Base-by-base conservation (phyloP, 2,113 vertebrate species). In the Cyprinodon variegatus region DNA sequence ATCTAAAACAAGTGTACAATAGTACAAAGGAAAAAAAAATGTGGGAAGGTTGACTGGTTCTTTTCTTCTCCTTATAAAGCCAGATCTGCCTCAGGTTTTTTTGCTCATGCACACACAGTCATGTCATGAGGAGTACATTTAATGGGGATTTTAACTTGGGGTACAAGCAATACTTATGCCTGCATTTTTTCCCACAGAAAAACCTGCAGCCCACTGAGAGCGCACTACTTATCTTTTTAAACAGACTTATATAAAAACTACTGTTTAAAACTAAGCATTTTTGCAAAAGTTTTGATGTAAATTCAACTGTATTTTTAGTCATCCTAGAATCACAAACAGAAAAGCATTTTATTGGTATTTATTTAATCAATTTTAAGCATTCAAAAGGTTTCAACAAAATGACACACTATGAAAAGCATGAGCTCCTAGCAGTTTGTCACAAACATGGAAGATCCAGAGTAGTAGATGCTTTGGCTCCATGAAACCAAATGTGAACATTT, bases 51-150 rank as follows among this genome's bases (percentile, higher is more conserved):
- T 67, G 62, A 72, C n/a, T 4, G 62, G 46, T 39, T 65, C 59
- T 65, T 72, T 65, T 78, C 68, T 81, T 90, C 61, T 85, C 81
- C 87, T 90, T 89, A 86, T 88, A 77, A 90, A 89, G 88, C 57
- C 76, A 66, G 50, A 39, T 79, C 73, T 80, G 73, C 68, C 75
- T 62, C 40, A 40, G 66, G 50, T 40, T 66, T 77, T 77, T 77
- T 67, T 65, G n/a, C 65, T 64, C 61, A 77, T 61, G 29, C 61
- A 61, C 60, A 65, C 40, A 41, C 63, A 59, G 36, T 45, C 77
- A 76, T 69, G 63, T 74, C 72, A 79, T 71, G 41, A 78, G 46
- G 57, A 60, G 22, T 69, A 41, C 70, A 63, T 73, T 68, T 75
- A 60, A 40, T 71, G 70, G 22, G 65, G 81, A 81, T n/a, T 74